A percentile compares a stretch with the other conserved stretches of the same genome.
These are phyloP conservation scores for Scyliorhinus canicula DNA, from an alignment of 2,797 vertebrate species.

Conservation along the genomic window DNA sequence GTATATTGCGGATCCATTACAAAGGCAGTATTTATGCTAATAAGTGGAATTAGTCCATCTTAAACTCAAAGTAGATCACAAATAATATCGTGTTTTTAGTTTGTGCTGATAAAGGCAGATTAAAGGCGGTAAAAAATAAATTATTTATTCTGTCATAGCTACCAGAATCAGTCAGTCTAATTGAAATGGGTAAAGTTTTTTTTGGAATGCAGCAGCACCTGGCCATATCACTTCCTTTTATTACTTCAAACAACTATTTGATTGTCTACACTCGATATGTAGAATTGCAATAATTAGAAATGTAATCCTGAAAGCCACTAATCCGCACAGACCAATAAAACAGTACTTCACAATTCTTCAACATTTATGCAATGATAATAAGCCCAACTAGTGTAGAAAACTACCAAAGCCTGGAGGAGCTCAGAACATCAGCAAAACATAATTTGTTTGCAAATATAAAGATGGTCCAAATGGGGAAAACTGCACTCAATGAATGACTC, in stretches of 20 bases:
- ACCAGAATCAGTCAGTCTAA: not conserved
- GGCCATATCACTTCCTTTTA: not conserved
- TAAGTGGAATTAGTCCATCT: not conserved
- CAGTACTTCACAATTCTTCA: not conserved
- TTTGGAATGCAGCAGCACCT: not conserved
- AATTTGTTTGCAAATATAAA: not conserved
- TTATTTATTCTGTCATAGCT: not conserved
- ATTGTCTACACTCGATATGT: not conserved
- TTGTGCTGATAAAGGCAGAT: not conserved
- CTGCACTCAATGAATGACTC: not conserved
- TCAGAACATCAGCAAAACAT: not conserved
- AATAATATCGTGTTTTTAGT: not conserved
- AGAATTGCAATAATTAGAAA: not conserved
- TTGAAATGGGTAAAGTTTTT: not conserved
- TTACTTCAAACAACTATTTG: not conserved
- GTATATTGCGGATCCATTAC: not conserved
- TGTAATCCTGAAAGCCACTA: not conserved
- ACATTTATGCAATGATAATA: not conserved
- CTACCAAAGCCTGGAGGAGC: not conserved
- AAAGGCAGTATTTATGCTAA: not conserved
- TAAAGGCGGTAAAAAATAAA: not conserved
- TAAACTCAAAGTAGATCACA: not conserved
- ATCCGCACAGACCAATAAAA: not conserved
- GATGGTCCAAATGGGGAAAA: not conserved
- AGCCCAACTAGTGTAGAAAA: not conserved